A percentile compares a stretch with the other conserved stretches of the same genome.
phyloP scores from a whole-genome alignment of 1,140 invertebrate genomes.

The Dreissena rostriformis region DNA sequence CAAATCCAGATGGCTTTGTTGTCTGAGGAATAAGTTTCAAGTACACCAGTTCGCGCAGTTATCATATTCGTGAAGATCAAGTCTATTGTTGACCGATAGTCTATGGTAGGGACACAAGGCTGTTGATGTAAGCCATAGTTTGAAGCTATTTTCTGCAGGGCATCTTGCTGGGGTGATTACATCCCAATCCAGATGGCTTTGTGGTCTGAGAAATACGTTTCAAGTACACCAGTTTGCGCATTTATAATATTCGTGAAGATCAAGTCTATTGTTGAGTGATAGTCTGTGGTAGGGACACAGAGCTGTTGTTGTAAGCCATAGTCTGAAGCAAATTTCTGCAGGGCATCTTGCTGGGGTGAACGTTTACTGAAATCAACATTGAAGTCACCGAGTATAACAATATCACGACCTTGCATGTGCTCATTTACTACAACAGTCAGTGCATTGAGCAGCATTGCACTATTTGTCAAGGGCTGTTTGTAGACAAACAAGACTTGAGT shows the following conservation, averaged over 20 bases:
- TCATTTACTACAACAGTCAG: too few relatives aligned
- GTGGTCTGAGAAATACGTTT: constrained; percentile 1
- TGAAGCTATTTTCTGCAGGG: neutral
- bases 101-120: neutral
- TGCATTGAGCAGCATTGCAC: neutral
- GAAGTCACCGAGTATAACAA: neutral
- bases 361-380: constrained; percentile 12
- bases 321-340: neutral
- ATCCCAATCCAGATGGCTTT: constrained; percentile 15
- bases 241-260: neutral
- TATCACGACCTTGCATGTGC: neutral
- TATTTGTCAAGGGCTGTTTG: neutral
- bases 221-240: neutral
- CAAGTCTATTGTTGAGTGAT: constrained; percentile 7
- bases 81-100: constrained; percentile 9
- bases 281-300: neutral
- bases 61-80: neutral
- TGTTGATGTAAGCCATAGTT: neutral
- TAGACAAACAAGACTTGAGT: constrained; percentile 10
- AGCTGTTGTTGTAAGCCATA: neutral
- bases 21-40: constrained; percentile 2
- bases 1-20: constrained; percentile 12
- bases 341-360: neutral
- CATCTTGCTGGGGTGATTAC: neutral
- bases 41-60: neutral